phyloP scores from a whole-genome alignment of 2,797 vertebrate species.

The Kryptopterus vitreolus region DNA sequence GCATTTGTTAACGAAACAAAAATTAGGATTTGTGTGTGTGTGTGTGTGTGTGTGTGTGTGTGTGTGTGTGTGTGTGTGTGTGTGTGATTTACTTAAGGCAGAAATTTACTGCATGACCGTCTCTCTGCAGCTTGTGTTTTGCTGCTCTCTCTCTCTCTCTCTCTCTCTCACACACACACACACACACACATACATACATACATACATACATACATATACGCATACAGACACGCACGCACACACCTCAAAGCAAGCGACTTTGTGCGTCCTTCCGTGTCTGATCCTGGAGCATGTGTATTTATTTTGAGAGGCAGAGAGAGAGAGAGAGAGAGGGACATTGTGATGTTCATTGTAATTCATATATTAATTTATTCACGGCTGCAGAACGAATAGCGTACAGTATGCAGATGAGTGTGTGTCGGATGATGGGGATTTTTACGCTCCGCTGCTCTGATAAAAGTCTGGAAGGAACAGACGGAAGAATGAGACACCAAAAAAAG shows the following conservation, averaged over 20 bases:
- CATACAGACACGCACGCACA: conserved; percentile 4
- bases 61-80: conserved; percentile 9
- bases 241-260: conserved; percentile 9
- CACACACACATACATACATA: no score
- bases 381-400: conserved; percentile 71
- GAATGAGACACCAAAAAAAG: neutral
- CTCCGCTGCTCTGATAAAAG: conserved; percentile 75
- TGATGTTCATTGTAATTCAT: conserved; percentile 80
- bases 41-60: conserved; percentile 9
- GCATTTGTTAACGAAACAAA: neutral
- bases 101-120: conserved; percentile 69
- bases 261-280: conserved; percentile 4
- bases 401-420: conserved; percentile 73
- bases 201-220: neutral
- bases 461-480: conserved; percentile 55
- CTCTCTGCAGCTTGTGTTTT: conserved; percentile 66
- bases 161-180: neutral
- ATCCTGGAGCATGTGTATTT: neutral
- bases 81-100: conserved; percentile 66
- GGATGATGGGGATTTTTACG: conserved; percentile 75
- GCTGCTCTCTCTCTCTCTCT: conserved; percentile 2
- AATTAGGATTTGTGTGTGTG: neutral
- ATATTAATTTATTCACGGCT: conserved; percentile 77
- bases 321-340: conserved; percentile 29
- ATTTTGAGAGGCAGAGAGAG: neutral